Evolutionary conservation across 2,888 invertebrate species (phyloP).

Genomic region (Ernsta delagoae): DNA sequence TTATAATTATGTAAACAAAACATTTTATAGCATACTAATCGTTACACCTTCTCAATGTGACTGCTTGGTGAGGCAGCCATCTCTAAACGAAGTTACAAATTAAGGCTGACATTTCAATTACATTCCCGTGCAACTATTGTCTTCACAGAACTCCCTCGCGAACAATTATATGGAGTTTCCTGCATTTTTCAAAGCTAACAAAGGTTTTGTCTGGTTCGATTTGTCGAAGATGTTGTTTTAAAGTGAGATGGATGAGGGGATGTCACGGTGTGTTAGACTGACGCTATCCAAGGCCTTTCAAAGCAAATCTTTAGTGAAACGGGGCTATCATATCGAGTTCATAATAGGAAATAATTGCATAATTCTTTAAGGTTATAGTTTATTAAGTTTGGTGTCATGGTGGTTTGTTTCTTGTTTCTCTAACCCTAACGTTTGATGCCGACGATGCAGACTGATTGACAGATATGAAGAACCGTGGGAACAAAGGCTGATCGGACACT

Average conservation of each 20-base stretch:
- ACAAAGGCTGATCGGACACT: too few species aligned
- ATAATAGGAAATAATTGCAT: too few species aligned
- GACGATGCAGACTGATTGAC: too few species aligned
- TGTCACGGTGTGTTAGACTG: background rate
- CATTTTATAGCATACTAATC: background rate
- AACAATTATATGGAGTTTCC: constrained; percentile 27
- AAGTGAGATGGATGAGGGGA: background rate
- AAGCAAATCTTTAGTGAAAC: too few species aligned
- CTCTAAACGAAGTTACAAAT: constrained; percentile 73
- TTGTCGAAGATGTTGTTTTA: constrained; percentile 12
- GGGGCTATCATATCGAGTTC: too few species aligned
- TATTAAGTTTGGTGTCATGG: too few species aligned
- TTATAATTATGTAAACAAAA: too few species aligned
- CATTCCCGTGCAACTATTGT: constrained; percentile 74
- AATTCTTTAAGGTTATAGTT: too few species aligned
- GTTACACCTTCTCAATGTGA: background rate
- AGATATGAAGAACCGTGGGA: too few species aligned
- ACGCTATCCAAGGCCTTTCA: background rate
- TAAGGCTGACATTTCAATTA: constrained; percentile 80
- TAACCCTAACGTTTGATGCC: too few species aligned
- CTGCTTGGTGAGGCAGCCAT: constrained; percentile 39
- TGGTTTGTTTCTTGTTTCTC: too few species aligned
- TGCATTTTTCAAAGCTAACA: constrained; percentile 29
- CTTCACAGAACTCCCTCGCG: constrained; percentile 31
- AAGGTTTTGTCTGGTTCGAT: constrained; percentile 22